Percentiles rank a stretch among this genome's conserved stretches.
Conservation (phyloP, 2,113 vertebrate genomes). For the Lagopus muta region DNA sequence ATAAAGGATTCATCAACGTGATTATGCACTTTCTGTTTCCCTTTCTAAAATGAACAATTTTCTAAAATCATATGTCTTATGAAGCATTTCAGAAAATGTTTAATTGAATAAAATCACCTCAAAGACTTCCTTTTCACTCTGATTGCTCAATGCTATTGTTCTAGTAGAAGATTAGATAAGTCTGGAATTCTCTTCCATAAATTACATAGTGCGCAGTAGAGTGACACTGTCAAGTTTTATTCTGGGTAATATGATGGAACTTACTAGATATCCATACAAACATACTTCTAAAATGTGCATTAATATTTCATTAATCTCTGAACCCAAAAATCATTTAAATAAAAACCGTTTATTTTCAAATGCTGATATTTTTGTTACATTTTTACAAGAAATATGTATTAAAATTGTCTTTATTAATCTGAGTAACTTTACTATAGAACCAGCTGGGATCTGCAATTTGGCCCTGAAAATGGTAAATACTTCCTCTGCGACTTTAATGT, state of each 20-base stretch:
- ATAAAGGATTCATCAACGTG: background rate
- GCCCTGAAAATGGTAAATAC: slow-evolving; percentile 74
- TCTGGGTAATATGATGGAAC: background rate
- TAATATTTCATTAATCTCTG: background rate
- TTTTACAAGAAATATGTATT: background rate
- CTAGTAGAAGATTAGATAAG: background rate
- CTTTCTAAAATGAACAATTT: background rate
- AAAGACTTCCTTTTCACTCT: background rate
- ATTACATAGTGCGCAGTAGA: background rate
- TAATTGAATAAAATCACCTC: background rate
- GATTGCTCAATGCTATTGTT: background rate
- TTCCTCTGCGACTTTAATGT: slow-evolving; percentile 80
- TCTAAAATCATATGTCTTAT: background rate
- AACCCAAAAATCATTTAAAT: background rate
- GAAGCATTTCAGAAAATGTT: background rate
- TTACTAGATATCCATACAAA: background rate
- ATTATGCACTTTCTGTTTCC: background rate
- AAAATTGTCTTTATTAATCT: background rate
- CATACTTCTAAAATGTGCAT: background rate
- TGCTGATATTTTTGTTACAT: background rate
- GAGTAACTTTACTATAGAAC: slow-evolving; percentile 67
- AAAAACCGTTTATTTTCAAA: background rate
- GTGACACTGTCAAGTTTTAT: background rate
- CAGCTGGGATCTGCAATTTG: slow-evolving; percentile 80
- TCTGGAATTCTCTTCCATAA: background rate